These are phyloP conservation scores for Dynastes maya DNA, from an alignment of 2,888 invertebrate species.

Conservation along the genomic window DNA sequence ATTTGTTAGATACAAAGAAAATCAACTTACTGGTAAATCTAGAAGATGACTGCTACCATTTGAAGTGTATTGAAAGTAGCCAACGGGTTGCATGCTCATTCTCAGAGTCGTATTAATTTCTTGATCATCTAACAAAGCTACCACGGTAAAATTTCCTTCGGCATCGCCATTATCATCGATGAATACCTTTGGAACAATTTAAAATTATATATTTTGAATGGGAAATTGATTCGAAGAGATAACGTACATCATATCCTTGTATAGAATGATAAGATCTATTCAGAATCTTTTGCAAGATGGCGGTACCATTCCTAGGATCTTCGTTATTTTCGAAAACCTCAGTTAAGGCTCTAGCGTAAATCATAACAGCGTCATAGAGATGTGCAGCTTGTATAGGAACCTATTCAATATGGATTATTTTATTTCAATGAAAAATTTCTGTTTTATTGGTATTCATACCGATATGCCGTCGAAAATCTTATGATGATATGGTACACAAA, in stretches of 20 bases:
- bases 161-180: slow-evolving; percentile 93
- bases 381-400: slow-evolving; percentile 89
- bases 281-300: slow-evolving; percentile 83
- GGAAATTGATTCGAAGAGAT: background rate
- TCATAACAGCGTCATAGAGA: slow-evolving; percentile 89
- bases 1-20: background rate
- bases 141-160: slow-evolving; percentile 92
- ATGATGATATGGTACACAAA: slow-evolving; percentile 85
- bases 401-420: slow-evolving; percentile 67
- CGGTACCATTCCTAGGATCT: slow-evolving; percentile 83
- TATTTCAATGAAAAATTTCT: too few relatives aligned
- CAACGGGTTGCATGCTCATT: slow-evolving; percentile 85
- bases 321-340: slow-evolving; percentile 80
- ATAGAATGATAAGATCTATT: slow-evolving; percentile 84
- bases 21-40: slow-evolving; percentile 75
- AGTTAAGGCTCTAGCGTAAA: slow-evolving; percentile 88
- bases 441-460: slow-evolving; percentile 69
- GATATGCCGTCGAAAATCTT: slow-evolving; percentile 81
- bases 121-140: slow-evolving; percentile 80
- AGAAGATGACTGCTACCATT: slow-evolving; percentile 71
- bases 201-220: background rate
- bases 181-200: slow-evolving; percentile 75
- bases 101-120: slow-evolving; percentile 73
- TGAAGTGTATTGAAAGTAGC: slow-evolving; percentile 80
- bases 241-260: slow-evolving; percentile 84